phyloP scores from a whole-genome alignment of 2,797 vertebrate genomes.

The Labeo calbasu region DNA sequence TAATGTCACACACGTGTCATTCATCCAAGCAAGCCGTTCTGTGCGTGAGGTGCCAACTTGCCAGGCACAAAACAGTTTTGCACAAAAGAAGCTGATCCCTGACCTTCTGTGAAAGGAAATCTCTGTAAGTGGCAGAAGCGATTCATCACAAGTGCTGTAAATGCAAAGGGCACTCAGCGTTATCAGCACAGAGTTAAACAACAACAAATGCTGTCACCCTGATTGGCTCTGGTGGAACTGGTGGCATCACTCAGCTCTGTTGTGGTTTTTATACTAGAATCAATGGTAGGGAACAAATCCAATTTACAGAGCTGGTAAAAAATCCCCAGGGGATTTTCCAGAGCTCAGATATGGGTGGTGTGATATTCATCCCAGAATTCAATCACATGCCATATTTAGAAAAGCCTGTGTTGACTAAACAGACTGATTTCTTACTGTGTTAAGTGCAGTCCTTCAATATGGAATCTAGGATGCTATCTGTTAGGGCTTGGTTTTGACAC shows the following conservation, averaged over 20 bases:
- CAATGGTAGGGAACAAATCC: conserved; percentile 33
- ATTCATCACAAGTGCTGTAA: conserved; percentile 22
- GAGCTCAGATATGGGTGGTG: background rate
- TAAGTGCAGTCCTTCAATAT: background rate
- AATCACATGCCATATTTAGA: background rate
- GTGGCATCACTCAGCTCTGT: conserved; percentile 21
- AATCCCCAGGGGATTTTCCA: conserved; percentile 26
- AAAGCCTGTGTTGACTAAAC: background rate
- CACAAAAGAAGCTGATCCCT: conserved; percentile 39
- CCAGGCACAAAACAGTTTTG: conserved; percentile 10
- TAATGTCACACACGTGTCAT: conserved; percentile 34
- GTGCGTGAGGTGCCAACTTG: background rate
- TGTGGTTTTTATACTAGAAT: conserved; percentile 29
- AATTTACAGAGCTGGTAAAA: conserved; percentile 20
- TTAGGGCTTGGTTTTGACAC: background rate
- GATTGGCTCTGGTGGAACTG: conserved; percentile 32
- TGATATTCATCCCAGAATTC: conserved; percentile 18
- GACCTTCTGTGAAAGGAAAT: conserved; percentile 34
- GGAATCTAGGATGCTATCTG: background rate
- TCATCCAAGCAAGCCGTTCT: background rate
- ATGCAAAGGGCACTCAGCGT: conserved; percentile 3
- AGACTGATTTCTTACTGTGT: background rate
- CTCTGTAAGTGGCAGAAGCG: conserved; percentile 20
- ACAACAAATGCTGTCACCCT: conserved; percentile 28
- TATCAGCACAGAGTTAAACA: conserved; percentile 28